phyloP scores from a whole-genome alignment of 2,888 invertebrate genomes.

The Ectobius pallidus region DNA sequence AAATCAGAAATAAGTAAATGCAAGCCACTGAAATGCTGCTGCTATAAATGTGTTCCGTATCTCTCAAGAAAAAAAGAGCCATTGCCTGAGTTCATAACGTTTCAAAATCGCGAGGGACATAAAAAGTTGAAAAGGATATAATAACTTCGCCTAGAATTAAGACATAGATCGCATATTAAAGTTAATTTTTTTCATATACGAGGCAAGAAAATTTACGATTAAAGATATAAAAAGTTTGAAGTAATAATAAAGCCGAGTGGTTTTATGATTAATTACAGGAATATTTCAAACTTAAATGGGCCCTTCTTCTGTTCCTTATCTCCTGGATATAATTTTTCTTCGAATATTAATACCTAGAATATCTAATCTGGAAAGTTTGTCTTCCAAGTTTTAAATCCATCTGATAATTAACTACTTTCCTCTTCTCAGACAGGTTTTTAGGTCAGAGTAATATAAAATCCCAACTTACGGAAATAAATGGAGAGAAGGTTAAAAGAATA shows the following conservation, averaged over 20 bases:
- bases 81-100: no score
- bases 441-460: slow-evolving; percentile 13
- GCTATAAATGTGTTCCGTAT: no score
- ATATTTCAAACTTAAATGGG: slow-evolving; percentile 7
- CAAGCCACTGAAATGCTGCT: no score
- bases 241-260: background rate
- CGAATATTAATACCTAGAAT: background rate
- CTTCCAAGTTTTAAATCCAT: background rate
- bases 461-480: background rate
- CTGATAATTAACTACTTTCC: slow-evolving; percentile 11
- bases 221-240: background rate
- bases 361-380: background rate
- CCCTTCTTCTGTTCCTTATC: background rate
- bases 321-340: background rate
- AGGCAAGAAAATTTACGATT: no score
- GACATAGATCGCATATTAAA: no score
- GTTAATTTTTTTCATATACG: no score
- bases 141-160: no score
- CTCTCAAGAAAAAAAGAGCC: no score
- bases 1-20: no score
- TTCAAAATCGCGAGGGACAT: no score
- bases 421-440: background rate
- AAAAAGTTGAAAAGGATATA: no score
- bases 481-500: slow-evolving; percentile 11
- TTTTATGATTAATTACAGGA: slow-evolving; percentile 5